phyloP scores from a whole-genome alignment of 2,888 invertebrate species.

The Cantharis rufa region DNA sequence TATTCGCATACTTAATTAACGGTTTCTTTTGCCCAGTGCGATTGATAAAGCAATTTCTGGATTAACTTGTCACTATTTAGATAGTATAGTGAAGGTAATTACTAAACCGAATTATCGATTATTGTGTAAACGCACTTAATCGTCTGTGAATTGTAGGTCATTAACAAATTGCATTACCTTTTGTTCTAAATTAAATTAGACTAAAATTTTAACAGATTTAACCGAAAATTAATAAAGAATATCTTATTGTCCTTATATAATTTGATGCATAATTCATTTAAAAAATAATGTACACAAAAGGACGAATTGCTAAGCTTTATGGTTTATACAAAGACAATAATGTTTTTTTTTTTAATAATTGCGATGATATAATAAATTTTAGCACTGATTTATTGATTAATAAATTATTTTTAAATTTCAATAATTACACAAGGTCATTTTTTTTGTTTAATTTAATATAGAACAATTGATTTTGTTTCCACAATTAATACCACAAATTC shows the following conservation, averaged over 20 bases:
- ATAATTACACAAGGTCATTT: not conserved
- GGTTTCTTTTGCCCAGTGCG: not conserved
- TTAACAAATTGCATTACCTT: not conserved
- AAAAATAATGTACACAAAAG: not conserved
- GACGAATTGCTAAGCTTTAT: not conserved
- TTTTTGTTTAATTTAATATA: not conserved
- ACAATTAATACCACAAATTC: not conserved
- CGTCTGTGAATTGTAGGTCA: constrained; percentile 6
- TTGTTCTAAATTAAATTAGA: not conserved
- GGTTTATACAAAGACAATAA: not conserved
- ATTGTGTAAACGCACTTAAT: not conserved
- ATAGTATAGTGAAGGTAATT: constrained; percentile 3
- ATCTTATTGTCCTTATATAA: not conserved
- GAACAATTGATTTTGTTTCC: not conserved
- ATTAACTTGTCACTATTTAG: constrained; percentile 6
- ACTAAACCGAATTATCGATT: not conserved
- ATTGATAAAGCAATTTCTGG: not conserved
- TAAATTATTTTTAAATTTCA: not conserved
- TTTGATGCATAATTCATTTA: not conserved
- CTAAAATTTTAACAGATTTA: not conserved
- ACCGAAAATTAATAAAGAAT: not conserved
- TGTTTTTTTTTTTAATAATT: not conserved
- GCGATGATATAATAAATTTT: not conserved
- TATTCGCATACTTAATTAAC: not conserved
- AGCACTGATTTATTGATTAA: not conserved